Base-by-base conservation (phyloP, 1,140 invertebrate species). In the Brachionus calyciflorus region DNA sequence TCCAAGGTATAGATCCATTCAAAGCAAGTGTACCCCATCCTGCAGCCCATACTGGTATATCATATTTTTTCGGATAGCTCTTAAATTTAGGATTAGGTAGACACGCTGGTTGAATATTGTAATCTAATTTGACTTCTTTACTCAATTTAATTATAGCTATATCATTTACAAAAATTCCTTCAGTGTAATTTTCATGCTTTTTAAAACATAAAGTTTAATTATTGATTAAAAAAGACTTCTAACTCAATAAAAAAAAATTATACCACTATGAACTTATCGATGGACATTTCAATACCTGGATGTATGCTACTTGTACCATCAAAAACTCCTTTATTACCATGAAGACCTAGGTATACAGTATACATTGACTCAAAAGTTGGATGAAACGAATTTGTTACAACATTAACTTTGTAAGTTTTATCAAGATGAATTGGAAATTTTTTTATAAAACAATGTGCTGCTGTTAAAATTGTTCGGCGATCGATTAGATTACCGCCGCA, bases 401-500 rank as follows among this genome's bases (percentile, higher is more conserved):
- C 44, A 33, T 70, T 9, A 69, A 69, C 40, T 14, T 12, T 19
- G 17, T 41, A n/a, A 41, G 40, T 24, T 26, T 40, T 24, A n/a
- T 48, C 37, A 4, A 46, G n/a, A 28, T 41, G 7, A 26, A 69
- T 41, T 17, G 12, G 40, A 46, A 70, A 49, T 10, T 26, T 28
- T 53, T 70, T 40, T 17, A 30, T 30, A 33, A 53, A 40, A 82
- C 92, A 93, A 80, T 90, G 88, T 51, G 91, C 91, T 2, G 90
- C 88, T 1, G 91, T 93, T 1, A 91, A 79, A 5, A 93, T 88
- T n/a, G 89, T 89, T 79, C 90, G 87, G 5, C 87, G 86, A 68
- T 88, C 86, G 55, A 93, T 89, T 51, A 93, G 88, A 4, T 88
- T 90, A 53, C 90, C 92, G 9, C 91, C 90, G 81, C 92, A 93